Percentiles rank a stretch among this genome's conserved stretches.
Conservation (phyloP, 2,888 invertebrate genomes). For the Nebria salina region DNA sequence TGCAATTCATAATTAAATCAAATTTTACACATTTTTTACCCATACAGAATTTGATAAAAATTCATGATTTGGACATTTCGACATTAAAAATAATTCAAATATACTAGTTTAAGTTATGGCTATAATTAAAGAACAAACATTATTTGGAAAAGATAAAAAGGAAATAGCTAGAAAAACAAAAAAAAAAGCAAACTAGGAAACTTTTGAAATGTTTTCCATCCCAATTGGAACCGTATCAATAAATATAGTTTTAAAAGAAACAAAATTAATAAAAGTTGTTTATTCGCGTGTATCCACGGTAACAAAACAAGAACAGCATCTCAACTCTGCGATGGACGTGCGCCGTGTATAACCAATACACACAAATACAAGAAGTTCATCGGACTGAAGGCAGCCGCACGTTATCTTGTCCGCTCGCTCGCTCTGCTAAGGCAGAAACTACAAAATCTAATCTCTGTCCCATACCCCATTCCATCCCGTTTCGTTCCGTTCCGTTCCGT, state of each 20-base stretch:
- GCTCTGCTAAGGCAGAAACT: constrained; percentile 5
- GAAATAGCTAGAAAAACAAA: neutral
- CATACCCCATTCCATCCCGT: neutral
- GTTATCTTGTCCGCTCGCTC: constrained; percentile 7
- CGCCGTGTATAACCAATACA: constrained; percentile 3
- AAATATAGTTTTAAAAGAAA: constrained; percentile 37
- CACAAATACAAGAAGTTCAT: constrained; percentile 6
- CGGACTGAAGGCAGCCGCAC: constrained; percentile 8
- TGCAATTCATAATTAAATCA: no score
- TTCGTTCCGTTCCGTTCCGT: neutral
- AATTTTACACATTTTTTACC: no score
- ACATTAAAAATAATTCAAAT: no score
- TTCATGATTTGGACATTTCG: no score
- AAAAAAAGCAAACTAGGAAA: neutral
- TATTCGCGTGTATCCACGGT: constrained; percentile 1
- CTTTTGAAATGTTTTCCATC: neutral
- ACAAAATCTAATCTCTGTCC: constrained; percentile 16
- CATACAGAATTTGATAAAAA: no score
- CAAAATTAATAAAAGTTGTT: constrained; percentile 36
- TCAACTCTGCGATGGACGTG: neutral
- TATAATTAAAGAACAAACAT: neutral
- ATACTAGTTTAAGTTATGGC: no score
- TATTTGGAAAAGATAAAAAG: neutral
- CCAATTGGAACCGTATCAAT: constrained; percentile 12
- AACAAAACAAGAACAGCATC: neutral